These are phyloP conservation scores for Vimba vimba DNA, from an alignment of 2,113 vertebrate genomes.

Conservation along the genomic window DNA sequence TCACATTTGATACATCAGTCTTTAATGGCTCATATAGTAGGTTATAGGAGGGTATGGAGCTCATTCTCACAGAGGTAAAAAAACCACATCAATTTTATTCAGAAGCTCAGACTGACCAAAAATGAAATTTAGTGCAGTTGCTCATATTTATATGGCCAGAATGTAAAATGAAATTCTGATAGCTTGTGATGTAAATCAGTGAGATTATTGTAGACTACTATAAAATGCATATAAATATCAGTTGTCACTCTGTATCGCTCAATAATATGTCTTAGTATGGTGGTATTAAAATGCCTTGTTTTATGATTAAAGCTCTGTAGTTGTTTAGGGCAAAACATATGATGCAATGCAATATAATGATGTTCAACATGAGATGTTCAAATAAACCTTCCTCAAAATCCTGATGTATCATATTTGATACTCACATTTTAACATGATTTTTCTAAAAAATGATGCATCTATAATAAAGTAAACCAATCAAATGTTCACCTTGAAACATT, in stretches of 20 bases:
- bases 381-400: background rate
- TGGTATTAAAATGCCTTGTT: background rate
- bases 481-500: conserved; percentile 6
- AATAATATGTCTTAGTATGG: background rate
- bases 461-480: background rate
- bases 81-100: background rate
- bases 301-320: background rate
- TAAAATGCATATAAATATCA: background rate
- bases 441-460: background rate
- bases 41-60: background rate
- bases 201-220: background rate
- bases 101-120: background rate
- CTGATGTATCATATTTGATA: background rate
- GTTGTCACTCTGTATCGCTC: background rate
- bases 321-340: background rate
- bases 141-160: no score
- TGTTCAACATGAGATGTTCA: background rate
- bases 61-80: background rate
- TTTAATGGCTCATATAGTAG: background rate
- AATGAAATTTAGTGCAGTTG: background rate
- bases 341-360: background rate
- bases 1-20: background rate
- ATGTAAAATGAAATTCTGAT: background rate
- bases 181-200: background rate
- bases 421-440: no score